Conservation (phyloP, 1,140 invertebrate genomes). For the Laupala kohalensis region DNA sequence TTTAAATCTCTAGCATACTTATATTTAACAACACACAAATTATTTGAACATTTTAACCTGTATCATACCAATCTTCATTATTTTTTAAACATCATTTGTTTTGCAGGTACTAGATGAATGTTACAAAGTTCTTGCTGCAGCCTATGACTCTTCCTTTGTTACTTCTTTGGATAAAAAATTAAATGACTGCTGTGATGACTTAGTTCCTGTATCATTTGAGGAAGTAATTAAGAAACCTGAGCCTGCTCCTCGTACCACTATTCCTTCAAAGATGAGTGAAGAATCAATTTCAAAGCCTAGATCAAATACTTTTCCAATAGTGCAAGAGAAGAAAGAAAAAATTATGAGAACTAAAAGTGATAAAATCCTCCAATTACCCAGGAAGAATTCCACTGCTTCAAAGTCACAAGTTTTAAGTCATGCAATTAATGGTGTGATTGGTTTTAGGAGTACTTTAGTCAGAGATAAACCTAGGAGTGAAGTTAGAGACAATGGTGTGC, state of each 20-base stretch:
- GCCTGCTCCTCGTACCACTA: background rate
- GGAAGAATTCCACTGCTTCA: background rate
- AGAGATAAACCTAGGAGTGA: background rate
- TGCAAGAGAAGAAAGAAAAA: no score
- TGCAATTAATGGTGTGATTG: background rate
- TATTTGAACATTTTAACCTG: no score
- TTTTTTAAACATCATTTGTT: background rate
- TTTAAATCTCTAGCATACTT: no score
- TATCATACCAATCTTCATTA: no score
- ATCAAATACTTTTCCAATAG: background rate
- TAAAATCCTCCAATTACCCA: background rate
- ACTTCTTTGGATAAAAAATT: background rate
- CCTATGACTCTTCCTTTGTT: background rate
- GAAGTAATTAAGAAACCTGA: background rate
- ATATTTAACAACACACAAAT: no score
- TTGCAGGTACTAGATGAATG: background rate
- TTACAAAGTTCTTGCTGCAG: background rate
- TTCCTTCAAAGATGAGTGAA: background rate
- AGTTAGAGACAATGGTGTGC: background rate
- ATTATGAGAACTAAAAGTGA: no score
- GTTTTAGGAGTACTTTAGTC: background rate
- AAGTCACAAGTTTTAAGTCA: background rate
- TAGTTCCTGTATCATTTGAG: background rate
- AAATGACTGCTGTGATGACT: background rate
- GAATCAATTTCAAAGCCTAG: background rate